Evolutionary conservation across 2,888 invertebrate species (phyloP), one percentile per base, ranked within the genome.

Genomic region (Fragum sueziense): DNA sequence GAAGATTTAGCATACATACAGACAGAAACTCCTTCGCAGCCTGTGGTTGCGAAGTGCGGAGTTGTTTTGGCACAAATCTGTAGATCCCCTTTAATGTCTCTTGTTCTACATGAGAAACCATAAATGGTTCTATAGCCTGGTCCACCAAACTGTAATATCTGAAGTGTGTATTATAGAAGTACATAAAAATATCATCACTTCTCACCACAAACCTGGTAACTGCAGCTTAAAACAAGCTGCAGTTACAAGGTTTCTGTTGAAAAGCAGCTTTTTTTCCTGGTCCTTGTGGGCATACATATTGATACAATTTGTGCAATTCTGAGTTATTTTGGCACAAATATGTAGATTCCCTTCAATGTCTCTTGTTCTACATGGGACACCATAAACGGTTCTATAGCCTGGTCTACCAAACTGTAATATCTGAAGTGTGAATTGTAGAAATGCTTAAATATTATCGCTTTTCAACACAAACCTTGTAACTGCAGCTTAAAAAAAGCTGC

Each of bases 311-410:
- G 82, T 2, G 83, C 76, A 14, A 37, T 65, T 2, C 88, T 70
- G 22, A 92, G 84, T 11, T 78, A 47, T 11, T 82, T 73, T 4
- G 91, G 91, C 34, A 92, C 91, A 86, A 91, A 89, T 27, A 81
- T 79, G 74, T 87, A 88, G 57, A 91, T 88, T 11, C 91, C 91
- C 29, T 86, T 71, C 20, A 91, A 47, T 34, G 90, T 90, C 7
- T 86, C 86, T 9, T 87, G 70, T 14, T 86, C 85, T n/a, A 92
- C 85, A 1, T 89, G 89, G 7, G 90, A 90, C 27, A 92, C 86
- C 91, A 91, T 91, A n/a, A 80, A 78, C 6, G 89, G 87, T 14
- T 90, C 88, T 70, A 92, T 92, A 17, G 91, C 88, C 9, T 85
- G 87, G 71, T 92, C 90, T 29, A 92, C 85, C 70, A 93, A 80